Evolutionary conservation across 2,888 invertebrate genomes (phyloP).

Genomic region (Platycnemis pennipes): DNA sequence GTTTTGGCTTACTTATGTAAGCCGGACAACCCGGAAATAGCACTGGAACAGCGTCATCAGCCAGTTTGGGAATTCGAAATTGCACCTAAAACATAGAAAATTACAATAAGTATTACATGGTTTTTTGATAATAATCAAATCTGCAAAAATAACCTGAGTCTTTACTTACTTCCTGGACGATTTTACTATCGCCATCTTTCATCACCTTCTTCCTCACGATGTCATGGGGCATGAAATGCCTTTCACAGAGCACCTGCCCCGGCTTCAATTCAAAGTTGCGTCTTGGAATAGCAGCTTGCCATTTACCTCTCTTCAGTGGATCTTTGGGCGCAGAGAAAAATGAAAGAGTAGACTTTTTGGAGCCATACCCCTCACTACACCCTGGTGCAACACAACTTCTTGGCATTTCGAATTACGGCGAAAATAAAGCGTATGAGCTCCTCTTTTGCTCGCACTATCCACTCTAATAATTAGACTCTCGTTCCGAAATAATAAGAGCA

Average conservation of each 20-base stretch:
- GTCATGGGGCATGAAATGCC: neutral
- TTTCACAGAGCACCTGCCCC: neutral
- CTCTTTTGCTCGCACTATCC: too few relatives aligned
- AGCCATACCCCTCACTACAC: too few relatives aligned
- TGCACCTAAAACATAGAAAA: neutral
- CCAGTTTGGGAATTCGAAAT: neutral
- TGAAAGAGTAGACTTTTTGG: neutral
- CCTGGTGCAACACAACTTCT: too few relatives aligned
- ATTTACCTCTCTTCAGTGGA: neutral
- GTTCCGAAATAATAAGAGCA: too few relatives aligned
- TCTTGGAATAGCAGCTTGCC: neutral
- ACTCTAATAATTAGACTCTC: too few relatives aligned
- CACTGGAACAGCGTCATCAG: conserved; percentile 20
- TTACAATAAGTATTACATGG: neutral
- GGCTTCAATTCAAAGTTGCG: neutral
- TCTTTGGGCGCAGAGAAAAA: neutral
- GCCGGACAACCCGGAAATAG: conserved; percentile 20
- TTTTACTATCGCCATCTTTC: neutral
- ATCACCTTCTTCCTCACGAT: neutral
- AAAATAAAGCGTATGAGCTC: too few relatives aligned
- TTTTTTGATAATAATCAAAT: too few relatives aligned
- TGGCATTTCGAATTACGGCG: too few relatives aligned
- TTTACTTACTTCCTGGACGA: neutral
- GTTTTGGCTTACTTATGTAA: conserved; percentile 25
- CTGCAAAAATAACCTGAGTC: too few relatives aligned